phyloP scores from a whole-genome alignment of 1,140 invertebrate species.

The Limonius californicus region DNA sequence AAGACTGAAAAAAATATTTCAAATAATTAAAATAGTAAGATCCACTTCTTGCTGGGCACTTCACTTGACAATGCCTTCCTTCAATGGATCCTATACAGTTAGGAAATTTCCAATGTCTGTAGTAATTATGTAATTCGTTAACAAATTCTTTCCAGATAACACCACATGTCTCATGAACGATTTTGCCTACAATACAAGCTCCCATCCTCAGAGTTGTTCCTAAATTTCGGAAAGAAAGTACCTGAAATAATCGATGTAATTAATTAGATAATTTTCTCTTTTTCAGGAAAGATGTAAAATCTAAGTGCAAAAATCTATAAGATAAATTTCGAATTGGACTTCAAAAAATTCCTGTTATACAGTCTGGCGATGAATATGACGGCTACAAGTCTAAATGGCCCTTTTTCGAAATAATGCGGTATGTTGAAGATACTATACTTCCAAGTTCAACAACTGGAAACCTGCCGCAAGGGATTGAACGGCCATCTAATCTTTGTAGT shows the following conservation, averaged over 20 bases:
- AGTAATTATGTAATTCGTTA: constrained; percentile 7
- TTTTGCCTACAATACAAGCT: constrained; percentile 16
- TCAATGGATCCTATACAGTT: constrained; percentile 45
- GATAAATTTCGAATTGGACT: constrained; percentile 12
- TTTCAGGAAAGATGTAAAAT: constrained; percentile 5
- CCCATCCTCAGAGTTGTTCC: too few relatives aligned
- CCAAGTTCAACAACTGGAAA: too few relatives aligned
- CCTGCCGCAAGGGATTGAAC: too few relatives aligned
- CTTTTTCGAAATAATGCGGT: too few relatives aligned
- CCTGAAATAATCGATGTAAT: background rate
- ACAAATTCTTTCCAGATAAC: constrained; percentile 18
- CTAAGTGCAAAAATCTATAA: constrained; percentile 17
- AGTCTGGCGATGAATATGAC: too few relatives aligned
- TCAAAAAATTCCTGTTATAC: constrained; percentile 10
- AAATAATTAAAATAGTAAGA: constrained; percentile 47
- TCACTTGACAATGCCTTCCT: constrained; percentile 41
- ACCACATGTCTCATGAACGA: constrained; percentile 3
- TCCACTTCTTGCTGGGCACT: constrained; percentile 34
- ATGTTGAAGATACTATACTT: too few relatives aligned
- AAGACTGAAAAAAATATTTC: constrained; percentile 37
- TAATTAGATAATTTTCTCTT: constrained; percentile 1
- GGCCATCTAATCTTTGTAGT: too few relatives aligned
- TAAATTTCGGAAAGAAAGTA: background rate
- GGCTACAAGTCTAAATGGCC: too few relatives aligned
- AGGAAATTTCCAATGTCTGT: constrained; percentile 44